Evolutionary conservation across 2,888 invertebrate species (phyloP), one percentile per base, ranked within the genome.

Genomic region (Periphyllus acericola): DNA sequence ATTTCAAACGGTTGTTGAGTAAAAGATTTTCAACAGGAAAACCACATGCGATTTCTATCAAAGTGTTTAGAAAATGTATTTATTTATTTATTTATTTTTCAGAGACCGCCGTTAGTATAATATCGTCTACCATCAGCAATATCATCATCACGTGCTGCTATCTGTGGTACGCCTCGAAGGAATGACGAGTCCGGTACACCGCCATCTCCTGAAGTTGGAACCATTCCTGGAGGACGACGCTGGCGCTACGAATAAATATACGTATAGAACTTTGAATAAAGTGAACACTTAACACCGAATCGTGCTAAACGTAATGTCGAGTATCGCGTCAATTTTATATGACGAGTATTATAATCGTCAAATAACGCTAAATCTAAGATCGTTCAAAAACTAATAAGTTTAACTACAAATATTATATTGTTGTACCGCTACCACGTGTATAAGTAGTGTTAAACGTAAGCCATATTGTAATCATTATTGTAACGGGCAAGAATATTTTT

Each of bases 71-170:
- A n/a, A n/a, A n/a, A 32, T 40, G 32, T 32, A 25, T 40, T 75
- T 9, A 29, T 83, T 60, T 0, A 60, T 83, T 32, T 5, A 40
- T 21, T 40, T 83, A 5, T 14, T 25, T 82, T 84, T 66, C 66
- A 68, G 68, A 5, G n/a, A 60, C 19, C 46, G 4, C 14, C 3
- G 66, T 46, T 11, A 14, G 14, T 14, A 14, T 11, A 46, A 14
- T n/a, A 25, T n/a, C 46, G 46, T 14, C 14, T 46, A 46, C 46
- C 46, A 46, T 14, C 3, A 46, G 46, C 17, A 19, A 19, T 32
- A 68, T 46, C 5, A 78, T 34, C 66, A 76, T 84, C 46, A 21
- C 52, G 84, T 84, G 84, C 84, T 78, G 84, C 84, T 40, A 84
- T 84, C 84, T 84, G 19, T 78, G 32, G 0, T 76, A 5, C 11